Evolutionary conservation across 2,797 vertebrate species (phyloP), one percentile per base, ranked within the genome.

Genomic region (Manis crassicaudata): DNA sequence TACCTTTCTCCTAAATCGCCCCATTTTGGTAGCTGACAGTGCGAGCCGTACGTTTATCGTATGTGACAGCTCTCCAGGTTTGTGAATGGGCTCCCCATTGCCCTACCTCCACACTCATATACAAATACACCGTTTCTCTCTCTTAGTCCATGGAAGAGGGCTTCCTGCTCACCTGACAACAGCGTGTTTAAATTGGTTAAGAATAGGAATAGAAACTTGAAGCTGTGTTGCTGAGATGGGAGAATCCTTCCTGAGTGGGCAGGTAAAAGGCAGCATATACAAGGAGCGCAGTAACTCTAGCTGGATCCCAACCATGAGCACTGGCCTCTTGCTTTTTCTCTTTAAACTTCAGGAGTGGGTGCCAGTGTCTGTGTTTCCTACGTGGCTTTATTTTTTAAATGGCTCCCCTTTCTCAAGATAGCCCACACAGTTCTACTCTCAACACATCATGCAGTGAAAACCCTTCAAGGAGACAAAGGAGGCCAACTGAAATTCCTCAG

Each of bases 371-470:
- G 13, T 52, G 93, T 96, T 96, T 90, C 8, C 56, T 89, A 27
- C 94, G 95, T 68, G 40, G 67, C 83, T 77, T 94, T 97, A 92
- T 79, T 94, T 97, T 95, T 92, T 95, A 90, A 95, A 70, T 40
- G 46, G 50, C 54, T 91, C 62, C 50, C 50, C 79, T 82, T 96
- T 85, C 95, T 95, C 65, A 65, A 82, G 83, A 52, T 32, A 83
- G 79, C 65, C 89, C 94, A 72, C 89, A 56, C 56, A n/a, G 1
- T 90, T 37, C 65, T 72, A 37, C 80, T 77, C 75, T 40, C 54
- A 88, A 32, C 18, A 10, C 54, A n/a, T 43, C 60, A 8, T 37
- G 60, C 35, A 10, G 25, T n/a, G 65, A 60, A 87, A 92, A 46
- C 82, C 79, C 96, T 91, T 89, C 67, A 54, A 77, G 95, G 94